These are phyloP conservation scores for Paradoxurus hermaphroditus DNA, from an alignment of 2,113 vertebrate genomes.

Conservation along the genomic window DNA sequence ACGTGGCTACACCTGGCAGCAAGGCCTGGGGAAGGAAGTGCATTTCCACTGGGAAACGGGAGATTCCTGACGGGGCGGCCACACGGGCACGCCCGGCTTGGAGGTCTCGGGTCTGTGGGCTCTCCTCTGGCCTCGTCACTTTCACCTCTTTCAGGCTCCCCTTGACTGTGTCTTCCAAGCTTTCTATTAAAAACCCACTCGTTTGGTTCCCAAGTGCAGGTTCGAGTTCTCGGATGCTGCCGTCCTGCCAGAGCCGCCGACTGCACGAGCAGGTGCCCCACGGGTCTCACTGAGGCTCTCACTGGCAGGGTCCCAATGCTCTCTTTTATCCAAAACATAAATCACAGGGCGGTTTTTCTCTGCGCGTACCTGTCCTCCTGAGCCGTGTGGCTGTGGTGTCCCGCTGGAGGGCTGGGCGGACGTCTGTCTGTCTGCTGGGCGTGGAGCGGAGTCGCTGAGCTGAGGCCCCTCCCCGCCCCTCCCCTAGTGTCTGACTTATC, in stretches of 20 bases:
- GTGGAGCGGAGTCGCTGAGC: background rate
- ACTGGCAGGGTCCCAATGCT: background rate
- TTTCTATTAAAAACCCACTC: accelerated
- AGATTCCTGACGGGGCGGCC: accelerated
- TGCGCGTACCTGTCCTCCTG: too few relatives aligned
- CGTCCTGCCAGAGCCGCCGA: accelerated
- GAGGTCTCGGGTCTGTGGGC: accelerated
- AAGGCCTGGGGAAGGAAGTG: background rate
- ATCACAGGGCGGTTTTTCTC: background rate
- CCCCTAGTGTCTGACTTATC: too few relatives aligned
- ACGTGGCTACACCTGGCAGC: background rate
- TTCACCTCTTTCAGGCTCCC: background rate
- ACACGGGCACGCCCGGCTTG: accelerated
- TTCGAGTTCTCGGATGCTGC: accelerated
- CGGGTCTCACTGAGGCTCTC: accelerated
- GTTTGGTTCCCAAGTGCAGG: background rate
- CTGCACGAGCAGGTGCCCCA: accelerated
- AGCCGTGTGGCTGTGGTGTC: background rate
- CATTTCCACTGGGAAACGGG: accelerated
- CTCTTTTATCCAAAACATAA: background rate
- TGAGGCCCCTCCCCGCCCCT: background rate
- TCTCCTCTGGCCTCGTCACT: accelerated
- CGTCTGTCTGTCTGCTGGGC: too few relatives aligned
- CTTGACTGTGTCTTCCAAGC: accelerated
- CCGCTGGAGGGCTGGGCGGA: too few relatives aligned